A percentile compares a stretch with the other conserved stretches of the same genome.
Conservation (phyloP, 2,888 invertebrate genomes). For the Hipparchia semele region DNA sequence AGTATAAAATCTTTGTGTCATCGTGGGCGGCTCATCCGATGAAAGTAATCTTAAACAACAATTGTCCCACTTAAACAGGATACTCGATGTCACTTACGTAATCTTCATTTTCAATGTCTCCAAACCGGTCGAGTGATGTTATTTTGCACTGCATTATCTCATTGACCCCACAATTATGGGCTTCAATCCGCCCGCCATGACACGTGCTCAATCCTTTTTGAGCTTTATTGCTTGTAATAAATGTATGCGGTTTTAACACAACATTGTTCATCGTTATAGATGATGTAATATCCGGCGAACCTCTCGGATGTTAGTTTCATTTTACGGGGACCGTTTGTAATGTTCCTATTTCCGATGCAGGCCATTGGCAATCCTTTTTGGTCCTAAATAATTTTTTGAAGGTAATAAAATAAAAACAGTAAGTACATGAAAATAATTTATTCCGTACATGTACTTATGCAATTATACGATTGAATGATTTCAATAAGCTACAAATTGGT, state of each 20-base stretch:
- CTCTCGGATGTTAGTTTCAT: no score
- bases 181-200: constrained; percentile 29
- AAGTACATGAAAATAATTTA: neutral
- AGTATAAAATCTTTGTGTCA: neutral
- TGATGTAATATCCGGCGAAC: neutral
- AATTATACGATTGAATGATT: constrained; percentile 12
- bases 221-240: constrained; percentile 24
- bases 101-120: constrained; percentile 16
- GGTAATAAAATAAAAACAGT: neutral
- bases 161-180: constrained; percentile 36
- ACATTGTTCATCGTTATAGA: constrained; percentile 8
- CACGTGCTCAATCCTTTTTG: constrained; percentile 25
- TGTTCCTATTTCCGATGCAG: no score
- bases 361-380: no score
- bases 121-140: constrained; percentile 18
- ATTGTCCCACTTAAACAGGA: constrained; percentile 25
- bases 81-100: constrained; percentile 24
- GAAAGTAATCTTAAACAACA: constrained; percentile 25
- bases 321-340: no score
- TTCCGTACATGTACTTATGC: neutral
- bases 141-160: constrained; percentile 35
- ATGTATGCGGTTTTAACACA: constrained; percentile 17
- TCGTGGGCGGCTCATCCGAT: constrained; percentile 21
- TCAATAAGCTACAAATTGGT: constrained; percentile 1
- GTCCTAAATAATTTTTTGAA: no score